These are phyloP conservation scores for Catharus bicknelli DNA, from an alignment of 2,113 vertebrate genomes.

Conservation along the genomic window DNA sequence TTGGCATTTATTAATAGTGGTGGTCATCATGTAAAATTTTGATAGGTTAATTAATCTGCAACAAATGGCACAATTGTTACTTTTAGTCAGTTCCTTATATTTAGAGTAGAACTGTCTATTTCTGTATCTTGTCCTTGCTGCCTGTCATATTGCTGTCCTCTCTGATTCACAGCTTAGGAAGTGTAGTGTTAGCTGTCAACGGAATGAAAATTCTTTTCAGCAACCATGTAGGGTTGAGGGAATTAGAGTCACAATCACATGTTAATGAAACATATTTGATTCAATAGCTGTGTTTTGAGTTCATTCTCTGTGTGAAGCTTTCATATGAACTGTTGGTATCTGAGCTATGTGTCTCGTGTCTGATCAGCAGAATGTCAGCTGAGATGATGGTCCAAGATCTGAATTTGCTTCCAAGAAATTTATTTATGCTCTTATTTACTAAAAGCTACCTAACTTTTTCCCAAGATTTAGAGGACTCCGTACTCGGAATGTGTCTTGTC, in stretches of 20 bases:
- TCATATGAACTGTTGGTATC: not conserved
- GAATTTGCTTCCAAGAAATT: no score
- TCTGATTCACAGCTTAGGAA: not conserved
- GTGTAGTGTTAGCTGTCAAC: not conserved
- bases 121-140: not conserved
- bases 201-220: not conserved
- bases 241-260: not conserved
- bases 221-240: not conserved
- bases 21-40: not conserved
- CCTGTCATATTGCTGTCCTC: not conserved
- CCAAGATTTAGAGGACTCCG: not conserved
- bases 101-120: not conserved
- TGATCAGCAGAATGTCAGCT: no score
- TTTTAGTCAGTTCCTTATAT: not conserved
- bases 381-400: no score
- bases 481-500: not conserved
- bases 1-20: not conserved
- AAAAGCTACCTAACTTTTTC: slow-evolving; percentile 30
- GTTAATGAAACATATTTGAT: not conserved
- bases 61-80: not conserved
- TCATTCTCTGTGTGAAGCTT: not conserved
- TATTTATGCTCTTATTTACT: not conserved
- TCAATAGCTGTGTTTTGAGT: not conserved
- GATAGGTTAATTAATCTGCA: not conserved
- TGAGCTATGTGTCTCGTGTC: no score